Evolutionary conservation across 1,140 invertebrate species (phyloP).

Genomic region (Oreohelix idahoensis): DNA sequence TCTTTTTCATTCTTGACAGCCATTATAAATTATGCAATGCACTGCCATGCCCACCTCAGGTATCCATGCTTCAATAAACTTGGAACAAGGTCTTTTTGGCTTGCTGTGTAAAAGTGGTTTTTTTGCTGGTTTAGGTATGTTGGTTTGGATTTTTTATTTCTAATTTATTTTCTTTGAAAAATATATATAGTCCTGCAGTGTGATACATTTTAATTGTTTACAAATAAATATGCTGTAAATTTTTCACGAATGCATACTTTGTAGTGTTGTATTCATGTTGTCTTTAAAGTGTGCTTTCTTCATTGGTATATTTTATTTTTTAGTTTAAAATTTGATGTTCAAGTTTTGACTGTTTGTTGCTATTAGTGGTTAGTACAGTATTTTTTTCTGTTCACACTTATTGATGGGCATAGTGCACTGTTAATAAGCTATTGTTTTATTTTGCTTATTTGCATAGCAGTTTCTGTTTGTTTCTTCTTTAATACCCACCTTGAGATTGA

Average conservation of each 20-base stretch:
- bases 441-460: too few species aligned
- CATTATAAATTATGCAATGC: not conserved
- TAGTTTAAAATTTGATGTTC: not conserved
- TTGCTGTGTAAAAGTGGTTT: not conserved
- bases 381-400: too few species aligned
- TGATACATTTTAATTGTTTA: not conserved
- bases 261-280: not conserved
- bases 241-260: not conserved
- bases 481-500: too few species aligned
- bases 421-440: too few species aligned
- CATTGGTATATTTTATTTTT: not conserved
- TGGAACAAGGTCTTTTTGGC: constrained; percentile 19
- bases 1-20: constrained; percentile 15
- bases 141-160: not conserved
- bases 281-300: not conserved
- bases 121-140: constrained; percentile 2
- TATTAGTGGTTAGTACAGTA: too few species aligned
- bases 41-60: not conserved
- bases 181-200: not conserved
- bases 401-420: too few species aligned
- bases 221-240: not conserved
- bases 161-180: constrained; percentile 2
- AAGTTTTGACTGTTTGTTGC: not conserved
- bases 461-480: too few species aligned
- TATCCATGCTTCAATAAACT: not conserved